phyloP scores from a whole-genome alignment of 2,797 vertebrate genomes.

The Gastrophryne carolinensis region DNA sequence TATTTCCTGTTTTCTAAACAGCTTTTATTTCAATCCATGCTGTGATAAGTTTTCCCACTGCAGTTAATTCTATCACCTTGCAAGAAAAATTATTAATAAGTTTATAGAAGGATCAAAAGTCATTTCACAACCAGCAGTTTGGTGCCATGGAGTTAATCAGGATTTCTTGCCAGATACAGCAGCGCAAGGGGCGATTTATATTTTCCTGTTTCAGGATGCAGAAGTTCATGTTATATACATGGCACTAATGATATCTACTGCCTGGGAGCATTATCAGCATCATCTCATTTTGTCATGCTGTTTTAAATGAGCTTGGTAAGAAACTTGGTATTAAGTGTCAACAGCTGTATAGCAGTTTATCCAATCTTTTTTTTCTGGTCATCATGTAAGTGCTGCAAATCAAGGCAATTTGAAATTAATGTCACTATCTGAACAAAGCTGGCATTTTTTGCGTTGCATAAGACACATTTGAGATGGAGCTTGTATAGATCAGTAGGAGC shows the following conservation, averaged over 20 bases:
- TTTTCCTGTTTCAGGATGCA: background rate
- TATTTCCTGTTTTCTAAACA: background rate
- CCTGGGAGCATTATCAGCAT: constrained; percentile 14
- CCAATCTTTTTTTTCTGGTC: background rate
- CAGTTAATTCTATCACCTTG: background rate
- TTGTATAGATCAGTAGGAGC: too few relatives aligned
- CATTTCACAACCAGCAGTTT: background rate
- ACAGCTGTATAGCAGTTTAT: background rate
- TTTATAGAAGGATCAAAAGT: background rate
- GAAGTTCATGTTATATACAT: background rate
- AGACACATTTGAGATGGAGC: too few relatives aligned
- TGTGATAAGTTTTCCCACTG: background rate
- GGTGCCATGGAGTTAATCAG: background rate
- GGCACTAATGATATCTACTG: constrained; percentile 18
- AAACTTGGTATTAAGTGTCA: constrained; percentile 19
- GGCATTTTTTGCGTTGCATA: too few relatives aligned
- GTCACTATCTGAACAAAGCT: background rate
- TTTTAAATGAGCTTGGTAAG: constrained; percentile 19
- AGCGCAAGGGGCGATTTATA: background rate
- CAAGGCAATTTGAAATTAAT: constrained; percentile 5
- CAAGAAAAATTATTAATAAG: background rate
- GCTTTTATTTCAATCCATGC: background rate
- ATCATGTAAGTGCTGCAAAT: background rate
- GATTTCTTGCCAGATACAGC: background rate
- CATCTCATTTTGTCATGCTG: constrained; percentile 28